Evolutionary conservation across 2,113 vertebrate genomes (phyloP).

Genomic region (Cathartes aura): DNA sequence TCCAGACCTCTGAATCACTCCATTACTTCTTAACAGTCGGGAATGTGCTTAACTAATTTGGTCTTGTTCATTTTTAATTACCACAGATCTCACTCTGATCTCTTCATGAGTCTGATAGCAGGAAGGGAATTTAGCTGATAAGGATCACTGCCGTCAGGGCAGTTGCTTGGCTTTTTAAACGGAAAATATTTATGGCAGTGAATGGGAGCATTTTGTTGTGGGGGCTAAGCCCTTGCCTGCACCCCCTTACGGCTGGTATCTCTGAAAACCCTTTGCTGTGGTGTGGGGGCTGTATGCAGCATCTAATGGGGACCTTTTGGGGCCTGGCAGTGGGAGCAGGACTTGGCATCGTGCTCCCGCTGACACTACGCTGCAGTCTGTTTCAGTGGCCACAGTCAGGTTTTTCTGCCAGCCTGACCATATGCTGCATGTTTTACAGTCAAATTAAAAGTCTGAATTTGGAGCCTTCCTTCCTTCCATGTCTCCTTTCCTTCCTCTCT

Average conservation of each 20-base stretch:
- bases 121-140: conserved; percentile 3
- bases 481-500: background rate
- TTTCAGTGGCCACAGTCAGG: background rate
- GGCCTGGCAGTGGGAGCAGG: background rate
- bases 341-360: background rate
- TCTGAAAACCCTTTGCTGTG: background rate
- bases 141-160: background rate
- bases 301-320: background rate
- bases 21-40: background rate
- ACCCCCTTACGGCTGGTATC: background rate
- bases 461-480: background rate
- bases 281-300: background rate
- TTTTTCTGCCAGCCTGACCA: conserved; percentile 15
- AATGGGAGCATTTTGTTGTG: background rate
- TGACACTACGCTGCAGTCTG: background rate
- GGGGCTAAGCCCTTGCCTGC: background rate
- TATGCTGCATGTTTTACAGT: conserved; percentile 10
- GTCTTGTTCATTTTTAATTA: conserved; percentile 23
- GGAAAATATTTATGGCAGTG: background rate
- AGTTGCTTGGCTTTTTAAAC: background rate
- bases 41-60: conserved; percentile 10
- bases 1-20: background rate
- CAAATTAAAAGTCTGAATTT: background rate
- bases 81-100: background rate
- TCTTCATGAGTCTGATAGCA: background rate